Base-by-base conservation (phyloP, 1,140 invertebrate genomes). In the Heliconius nattereri region DNA sequence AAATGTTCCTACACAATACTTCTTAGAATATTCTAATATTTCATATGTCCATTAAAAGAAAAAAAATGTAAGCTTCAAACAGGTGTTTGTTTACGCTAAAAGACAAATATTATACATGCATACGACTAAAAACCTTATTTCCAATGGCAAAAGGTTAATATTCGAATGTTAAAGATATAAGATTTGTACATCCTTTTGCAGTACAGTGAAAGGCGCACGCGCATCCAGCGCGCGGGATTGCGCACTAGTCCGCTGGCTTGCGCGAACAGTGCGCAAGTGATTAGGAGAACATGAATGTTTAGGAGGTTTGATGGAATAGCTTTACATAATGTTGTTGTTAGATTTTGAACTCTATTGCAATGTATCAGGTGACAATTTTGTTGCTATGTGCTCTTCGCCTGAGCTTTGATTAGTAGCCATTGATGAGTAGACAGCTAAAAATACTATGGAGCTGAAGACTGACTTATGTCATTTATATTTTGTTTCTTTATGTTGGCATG, bases 261-360 rank as follows among this genome's bases (percentile, higher is more conserved):
- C 91, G 91, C 91, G 88, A 92, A 90, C 85, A 92, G 91, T 94
- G 92, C 92, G 92, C 92, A 89, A 87, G 78, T 82, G 91, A 94
- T 92, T 83, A 94, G 92, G 91, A 85, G 81, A 77, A n/a, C 86
- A 94, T 89, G 29, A 81, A 40, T 26, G 3, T n/a, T 66, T 29
- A 29, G 23, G 26, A 13, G 60, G 13, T 29, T 20, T 66, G n/a
- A 66, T 3, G 23, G n/a, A 66, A 66, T 66, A 13, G 23, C 60
- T 66, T 16, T 66, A 29, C 26, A 66, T 16, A 66, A 2, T 26
- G 3, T 13, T 11, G 23, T 29, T 26, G 0, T 16, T 26, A 19
- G 13, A 66, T 66, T 26, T 66, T 66, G 3, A 66, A 66, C 60
- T 66, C 13, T 66, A 66, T 29, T 16, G 2, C 9, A 26, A 13